Base-by-base conservation (phyloP, 2,113 vertebrate species). In the Podilymbus podiceps region DNA sequence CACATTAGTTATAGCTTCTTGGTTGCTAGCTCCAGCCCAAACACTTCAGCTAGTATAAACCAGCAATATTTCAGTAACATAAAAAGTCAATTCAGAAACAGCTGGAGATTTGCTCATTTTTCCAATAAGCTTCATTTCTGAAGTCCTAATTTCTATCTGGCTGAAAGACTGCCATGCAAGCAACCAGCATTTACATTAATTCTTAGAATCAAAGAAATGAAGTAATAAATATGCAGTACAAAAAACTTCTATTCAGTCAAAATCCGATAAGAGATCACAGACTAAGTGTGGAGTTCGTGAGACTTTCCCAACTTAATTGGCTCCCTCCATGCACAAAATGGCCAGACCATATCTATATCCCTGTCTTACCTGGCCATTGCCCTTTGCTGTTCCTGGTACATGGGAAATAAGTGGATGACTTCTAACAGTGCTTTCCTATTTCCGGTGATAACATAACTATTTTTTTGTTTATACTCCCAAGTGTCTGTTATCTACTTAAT, bases 221-320 rank as follows among this genome's bases (percentile, higher is more conserved):
- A 69, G 23, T 21, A 35, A 88, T 74, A 62, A 67, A 67, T 30
- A 44, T 5, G 9, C 38, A 87, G 21, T 35, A 69, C 28, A 40
- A 33, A 73, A 46, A 68, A 30, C 12, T 50, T 3, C 11, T 42
- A 47, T 15, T 69, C 4, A 3, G 27, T 33, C 52, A 82, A 40
- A 71, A 75, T 38, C 42, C 67, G 38, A 4, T 38, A 67, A 33
- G 33, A 74, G 14, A 71, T 31, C 73, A 77, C 18, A 46, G 72
- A 38, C 9, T 33, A 33, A 83, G 30, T 15, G 28, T 35, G 31
- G 68, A 18, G 15, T 52, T 60, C 47, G 58, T 44, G 11, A 91
- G 8, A 20, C 8, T 3, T 76, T 67, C 25, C 59, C 33, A 60
- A 10, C 18, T 7, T 3, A 28, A 1, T 0, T 64, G 11, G 30